A percentile compares a stretch with the other conserved stretches of the same genome.
These are phyloP conservation scores for Petrocephalus microphthalmus DNA, from an alignment of 2,113 vertebrate genomes.

Conservation along the genomic window DNA sequence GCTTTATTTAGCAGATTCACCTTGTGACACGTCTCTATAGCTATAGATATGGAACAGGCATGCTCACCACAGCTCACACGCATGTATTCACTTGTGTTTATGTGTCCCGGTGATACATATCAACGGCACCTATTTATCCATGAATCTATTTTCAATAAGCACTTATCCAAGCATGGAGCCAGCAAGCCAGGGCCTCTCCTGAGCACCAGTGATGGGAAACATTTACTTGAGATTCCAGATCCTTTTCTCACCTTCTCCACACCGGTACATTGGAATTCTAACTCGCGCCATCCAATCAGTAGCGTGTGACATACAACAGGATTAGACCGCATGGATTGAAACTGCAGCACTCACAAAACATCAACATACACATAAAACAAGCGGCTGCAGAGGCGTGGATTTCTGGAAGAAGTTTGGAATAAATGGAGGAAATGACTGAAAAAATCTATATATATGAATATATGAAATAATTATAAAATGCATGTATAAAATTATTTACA, in stretches of 20 bases:
- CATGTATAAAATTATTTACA: not conserved
- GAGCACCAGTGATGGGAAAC: not conserved
- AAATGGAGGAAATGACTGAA: not conserved
- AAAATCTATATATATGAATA: not conserved
- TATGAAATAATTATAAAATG: not conserved
- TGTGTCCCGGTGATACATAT: not conserved
- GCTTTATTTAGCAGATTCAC: not conserved
- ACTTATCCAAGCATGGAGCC: not conserved
- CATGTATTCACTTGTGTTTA: not conserved
- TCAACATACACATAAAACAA: not conserved
- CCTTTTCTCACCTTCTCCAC: not conserved
- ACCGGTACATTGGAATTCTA: not conserved
- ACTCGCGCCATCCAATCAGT: not conserved
- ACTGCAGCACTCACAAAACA: not conserved
- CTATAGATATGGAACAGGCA: not conserved
- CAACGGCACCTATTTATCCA: not conserved
- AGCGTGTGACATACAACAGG: not conserved
- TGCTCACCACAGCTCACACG: not conserved
- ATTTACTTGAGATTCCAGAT: not conserved
- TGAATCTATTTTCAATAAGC: not conserved
- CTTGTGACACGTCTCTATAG: not conserved
- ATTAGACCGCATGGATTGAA: not conserved
- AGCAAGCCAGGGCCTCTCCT: not conserved
- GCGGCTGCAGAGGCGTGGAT: not conserved
- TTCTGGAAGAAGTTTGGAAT: not conserved